Conservation (phyloP, 2,113 vertebrate species). For the Sylvia atricapilla region DNA sequence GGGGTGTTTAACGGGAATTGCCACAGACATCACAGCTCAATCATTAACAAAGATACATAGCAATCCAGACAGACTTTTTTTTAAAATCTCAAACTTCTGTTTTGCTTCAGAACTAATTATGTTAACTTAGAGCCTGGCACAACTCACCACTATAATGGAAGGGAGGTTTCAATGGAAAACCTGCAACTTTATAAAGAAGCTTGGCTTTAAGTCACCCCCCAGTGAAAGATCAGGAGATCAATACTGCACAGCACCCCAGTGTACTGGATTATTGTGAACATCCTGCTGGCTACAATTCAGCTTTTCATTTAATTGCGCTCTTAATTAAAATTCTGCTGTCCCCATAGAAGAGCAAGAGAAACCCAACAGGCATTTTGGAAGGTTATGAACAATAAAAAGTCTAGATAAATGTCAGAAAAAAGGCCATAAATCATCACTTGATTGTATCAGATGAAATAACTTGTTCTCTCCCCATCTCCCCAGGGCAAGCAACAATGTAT, state of each 20-base stretch:
- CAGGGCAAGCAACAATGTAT: slow-evolving; percentile 27
- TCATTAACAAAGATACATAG: slow-evolving; percentile 19
- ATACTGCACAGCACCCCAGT: not conserved
- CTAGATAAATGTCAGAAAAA: slow-evolving; percentile 50
- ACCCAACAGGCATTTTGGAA: slow-evolving; percentile 29
- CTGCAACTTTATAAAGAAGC: slow-evolving; percentile 10
- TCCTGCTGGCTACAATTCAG: slow-evolving; percentile 59
- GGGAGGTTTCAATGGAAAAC: not conserved
- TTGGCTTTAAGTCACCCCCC: slow-evolving; percentile 6
- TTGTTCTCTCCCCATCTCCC: not conserved
- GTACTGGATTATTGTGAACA: slow-evolving; percentile 44
- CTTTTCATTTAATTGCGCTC: slow-evolving; percentile 65
- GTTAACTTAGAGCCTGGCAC: not conserved
- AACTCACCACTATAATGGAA: not conserved
- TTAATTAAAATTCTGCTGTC: slow-evolving; percentile 69
- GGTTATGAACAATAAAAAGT: slow-evolving; percentile 69
- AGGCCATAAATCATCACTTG: slow-evolving; percentile 68
- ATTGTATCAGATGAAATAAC: slow-evolving; percentile 58
- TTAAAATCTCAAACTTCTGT: not conserved
- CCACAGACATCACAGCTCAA: no score
- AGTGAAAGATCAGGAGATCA: slow-evolving; percentile 45
- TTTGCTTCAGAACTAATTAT: slow-evolving; percentile 29
- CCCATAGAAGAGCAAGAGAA: slow-evolving; percentile 4
- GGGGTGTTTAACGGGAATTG: no score
- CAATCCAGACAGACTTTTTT: not conserved